Evolutionary conservation across 2,888 invertebrate genomes (phyloP).

Genomic region (Pharmacophagus antenor): DNA sequence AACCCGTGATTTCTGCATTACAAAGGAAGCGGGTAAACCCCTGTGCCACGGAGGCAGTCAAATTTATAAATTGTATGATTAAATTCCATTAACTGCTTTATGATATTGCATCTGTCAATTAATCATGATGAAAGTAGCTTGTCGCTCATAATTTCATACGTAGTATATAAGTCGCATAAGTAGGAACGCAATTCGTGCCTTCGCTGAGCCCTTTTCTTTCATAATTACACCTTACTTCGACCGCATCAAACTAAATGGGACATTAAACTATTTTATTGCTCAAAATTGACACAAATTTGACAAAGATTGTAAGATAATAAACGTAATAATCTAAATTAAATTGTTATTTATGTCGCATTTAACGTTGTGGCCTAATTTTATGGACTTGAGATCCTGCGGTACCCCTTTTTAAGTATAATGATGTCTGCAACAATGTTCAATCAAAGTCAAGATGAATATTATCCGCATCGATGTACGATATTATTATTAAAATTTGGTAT

Average conservation of each 20-base stretch:
- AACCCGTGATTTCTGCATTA: too few species aligned
- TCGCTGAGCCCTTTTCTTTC: slow-evolving; percentile 44
- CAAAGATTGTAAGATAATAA: slow-evolving; percentile 70
- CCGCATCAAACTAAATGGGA: slow-evolving; percentile 77
- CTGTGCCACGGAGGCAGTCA: too few species aligned
- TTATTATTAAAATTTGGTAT: neutral
- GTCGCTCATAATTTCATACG: slow-evolving; percentile 10
- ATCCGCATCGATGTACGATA: neutral
- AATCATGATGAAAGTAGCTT: slow-evolving; percentile 12
- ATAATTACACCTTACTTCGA: slow-evolving; percentile 64
- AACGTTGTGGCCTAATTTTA: slow-evolving; percentile 29
- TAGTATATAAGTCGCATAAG: slow-evolving; percentile 31
- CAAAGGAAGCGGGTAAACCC: too few species aligned
- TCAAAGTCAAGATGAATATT: neutral
- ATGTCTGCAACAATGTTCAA: neutral
- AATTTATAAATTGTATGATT: neutral
- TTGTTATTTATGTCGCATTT: slow-evolving; percentile 41
- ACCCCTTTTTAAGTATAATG: neutral
- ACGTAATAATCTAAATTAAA: slow-evolving; percentile 56
- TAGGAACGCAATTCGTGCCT: slow-evolving; percentile 34
- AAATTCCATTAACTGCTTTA: neutral
- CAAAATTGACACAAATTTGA: slow-evolving; percentile 76
- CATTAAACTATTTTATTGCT: slow-evolving; percentile 79
- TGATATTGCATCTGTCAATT: slow-evolving; percentile 5
- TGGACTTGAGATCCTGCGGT: slow-evolving; percentile 2